A percentile compares a stretch with the other conserved stretches of the same genome.
Conservation (phyloP, 2,888 invertebrate genomes). For the Tinea semifulvella region DNA sequence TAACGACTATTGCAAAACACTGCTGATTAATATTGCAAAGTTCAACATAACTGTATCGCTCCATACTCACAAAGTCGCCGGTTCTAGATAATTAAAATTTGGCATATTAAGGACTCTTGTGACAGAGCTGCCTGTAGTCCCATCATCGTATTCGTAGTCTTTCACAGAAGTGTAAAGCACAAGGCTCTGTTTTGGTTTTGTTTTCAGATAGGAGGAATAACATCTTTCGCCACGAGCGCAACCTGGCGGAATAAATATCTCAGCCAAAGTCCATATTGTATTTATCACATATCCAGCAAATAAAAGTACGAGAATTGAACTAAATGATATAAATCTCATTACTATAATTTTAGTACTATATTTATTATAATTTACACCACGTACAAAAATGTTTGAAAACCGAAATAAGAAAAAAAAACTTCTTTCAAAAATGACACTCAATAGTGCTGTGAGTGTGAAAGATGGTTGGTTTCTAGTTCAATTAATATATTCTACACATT, state of each 20-base stretch:
- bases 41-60: conserved; percentile 3
- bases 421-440: neutral
- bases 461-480: neutral
- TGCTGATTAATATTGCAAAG: too few species aligned
- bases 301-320: conserved; percentile 68
- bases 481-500: neutral
- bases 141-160: conserved; percentile 63
- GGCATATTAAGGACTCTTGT: conserved; percentile 67
- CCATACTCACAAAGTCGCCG: conserved; percentile 41
- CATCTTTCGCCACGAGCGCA: conserved; percentile 73
- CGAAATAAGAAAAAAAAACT: neutral
- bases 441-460: neutral
- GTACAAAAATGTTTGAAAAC: neutral
- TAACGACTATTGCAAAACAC: too few species aligned
- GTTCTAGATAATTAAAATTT: conserved; percentile 72
- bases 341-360: neutral
- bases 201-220: conserved; percentile 73
- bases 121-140: conserved; percentile 44
- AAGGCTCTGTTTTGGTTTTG: conserved; percentile 74
- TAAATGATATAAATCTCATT: conserved; percentile 58
- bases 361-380: conserved; percentile 32
- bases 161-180: conserved; percentile 73
- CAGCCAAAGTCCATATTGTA: conserved; percentile 79
- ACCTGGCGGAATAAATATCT: conserved; percentile 75
- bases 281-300: conserved; percentile 76